Evolutionary conservation across 2,113 vertebrate genomes (phyloP).

Genomic region (Enhydra lutris): DNA sequence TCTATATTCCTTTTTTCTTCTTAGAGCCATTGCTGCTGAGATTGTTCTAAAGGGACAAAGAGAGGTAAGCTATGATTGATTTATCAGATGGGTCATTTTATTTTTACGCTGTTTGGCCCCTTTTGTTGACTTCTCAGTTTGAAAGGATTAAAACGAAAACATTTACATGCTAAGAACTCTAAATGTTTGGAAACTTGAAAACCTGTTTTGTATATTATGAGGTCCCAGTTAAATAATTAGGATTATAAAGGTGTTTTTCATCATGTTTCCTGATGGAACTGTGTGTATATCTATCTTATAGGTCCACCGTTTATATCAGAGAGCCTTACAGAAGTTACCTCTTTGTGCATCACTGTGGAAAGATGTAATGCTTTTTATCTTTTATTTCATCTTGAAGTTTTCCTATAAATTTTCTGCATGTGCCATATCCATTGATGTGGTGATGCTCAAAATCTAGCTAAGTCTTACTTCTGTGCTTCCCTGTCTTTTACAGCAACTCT

Average conservation of each 20-base stretch:
- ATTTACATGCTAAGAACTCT: constrained; percentile 37
- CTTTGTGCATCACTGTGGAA: constrained; percentile 97
- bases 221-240: constrained; percentile 13
- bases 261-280: constrained; percentile 66
- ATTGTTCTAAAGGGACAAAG: constrained; percentile 89
- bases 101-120: not conserved
- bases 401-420: constrained; percentile 85
- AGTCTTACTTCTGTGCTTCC: constrained; percentile 88
- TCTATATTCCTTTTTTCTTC: constrained; percentile 84
- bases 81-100: constrained; percentile 39
- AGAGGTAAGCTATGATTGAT: constrained; percentile 89
- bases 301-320: constrained; percentile 94
- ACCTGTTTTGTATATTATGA: constrained; percentile 21
- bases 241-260: constrained; percentile 41
- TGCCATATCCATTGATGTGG: constrained; percentile 89
- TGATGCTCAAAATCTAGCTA: constrained; percentile 83
- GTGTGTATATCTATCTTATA: constrained; percentile 83
- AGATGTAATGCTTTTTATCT: constrained; percentile 95
- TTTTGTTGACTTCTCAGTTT: constrained; percentile 49
- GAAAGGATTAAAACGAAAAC: constrained; percentile 36
- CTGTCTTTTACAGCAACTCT: constrained; percentile 93
- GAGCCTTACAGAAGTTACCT: constrained; percentile 94
- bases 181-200: constrained; percentile 38
- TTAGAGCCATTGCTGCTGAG: constrained; percentile 94
- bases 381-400: constrained; percentile 86